phyloP scores from a whole-genome alignment of 2,797 vertebrate species.

The Chanos chanos region DNA sequence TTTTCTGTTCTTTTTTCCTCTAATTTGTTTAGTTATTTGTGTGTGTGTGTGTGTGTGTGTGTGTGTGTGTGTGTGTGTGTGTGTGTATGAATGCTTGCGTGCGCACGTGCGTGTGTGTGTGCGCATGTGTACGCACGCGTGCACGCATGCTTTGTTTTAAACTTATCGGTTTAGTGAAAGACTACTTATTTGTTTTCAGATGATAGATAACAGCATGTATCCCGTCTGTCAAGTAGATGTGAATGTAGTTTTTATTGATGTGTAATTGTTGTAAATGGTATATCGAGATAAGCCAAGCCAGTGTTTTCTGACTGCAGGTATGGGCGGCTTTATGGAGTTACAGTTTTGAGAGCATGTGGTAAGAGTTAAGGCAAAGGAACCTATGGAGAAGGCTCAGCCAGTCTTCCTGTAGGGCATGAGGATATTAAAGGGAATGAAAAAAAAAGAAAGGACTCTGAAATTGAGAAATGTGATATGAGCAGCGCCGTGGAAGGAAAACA shows the following conservation, averaged over 20 bases:
- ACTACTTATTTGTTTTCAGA: too few relatives aligned
- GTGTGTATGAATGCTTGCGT: background rate
- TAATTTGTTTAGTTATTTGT: background rate
- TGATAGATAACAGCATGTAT: background rate
- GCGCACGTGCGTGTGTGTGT: background rate
- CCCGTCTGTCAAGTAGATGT: constrained; percentile 14
- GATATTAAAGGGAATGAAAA: constrained; percentile 62
- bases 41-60: background rate
- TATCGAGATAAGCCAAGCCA: constrained; percentile 53
- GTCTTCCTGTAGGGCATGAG: constrained; percentile 67
- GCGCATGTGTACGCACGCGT: background rate
- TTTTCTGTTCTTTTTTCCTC: background rate
- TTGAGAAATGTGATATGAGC: constrained; percentile 70
- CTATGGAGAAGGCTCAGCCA: constrained; percentile 57
- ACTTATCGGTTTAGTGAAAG: too few relatives aligned
- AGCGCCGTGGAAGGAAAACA: constrained; percentile 68
- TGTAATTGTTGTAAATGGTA: constrained; percentile 68
- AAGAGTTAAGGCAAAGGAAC: constrained; percentile 62
- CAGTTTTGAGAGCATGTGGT: constrained; percentile 68
- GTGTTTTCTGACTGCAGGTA: constrained; percentile 54
- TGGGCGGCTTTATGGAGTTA: constrained; percentile 22
- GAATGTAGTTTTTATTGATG: constrained; percentile 69
- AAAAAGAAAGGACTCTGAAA: constrained; percentile 50
- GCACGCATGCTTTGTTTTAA: background rate
- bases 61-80: background rate